A percentile compares a stretch with the other conserved stretches of the same genome.
phyloP scores from a whole-genome alignment of 2,113 vertebrate genomes.

The Kryptolebias marmoratus region DNA sequence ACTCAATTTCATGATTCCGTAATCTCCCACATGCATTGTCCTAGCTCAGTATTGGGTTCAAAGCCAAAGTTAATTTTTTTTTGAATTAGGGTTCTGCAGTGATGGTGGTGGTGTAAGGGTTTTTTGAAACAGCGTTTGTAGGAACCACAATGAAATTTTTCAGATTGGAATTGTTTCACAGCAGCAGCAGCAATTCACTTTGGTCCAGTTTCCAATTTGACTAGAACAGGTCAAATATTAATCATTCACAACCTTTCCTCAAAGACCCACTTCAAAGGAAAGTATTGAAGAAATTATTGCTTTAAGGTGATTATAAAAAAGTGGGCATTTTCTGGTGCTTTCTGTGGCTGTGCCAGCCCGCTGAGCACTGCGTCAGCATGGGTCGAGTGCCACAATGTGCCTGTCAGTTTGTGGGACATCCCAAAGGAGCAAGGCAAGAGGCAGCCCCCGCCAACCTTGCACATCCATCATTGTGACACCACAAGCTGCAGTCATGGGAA shows the following conservation, averaged over 20 bases:
- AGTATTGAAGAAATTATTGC: no score
- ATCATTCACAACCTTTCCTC: no score
- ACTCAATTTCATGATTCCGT: not conserved
- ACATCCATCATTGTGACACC: constrained; percentile 85
- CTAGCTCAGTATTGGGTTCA: not conserved
- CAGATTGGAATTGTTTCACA: no score
- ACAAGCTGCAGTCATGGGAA: constrained; percentile 76
- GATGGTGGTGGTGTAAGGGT: no score
- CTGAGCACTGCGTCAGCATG: constrained; percentile 47
- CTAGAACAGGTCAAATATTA: no score
- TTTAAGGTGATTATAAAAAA: constrained; percentile 50
- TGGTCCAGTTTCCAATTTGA: no score
- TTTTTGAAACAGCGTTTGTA: no score
- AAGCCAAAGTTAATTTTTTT: no score
- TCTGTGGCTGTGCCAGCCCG: constrained; percentile 71
- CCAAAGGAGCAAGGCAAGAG: constrained; percentile 77
- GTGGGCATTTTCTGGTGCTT: constrained; percentile 50
- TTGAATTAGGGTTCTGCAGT: no score
- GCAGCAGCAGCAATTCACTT: no score
- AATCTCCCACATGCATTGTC: not conserved
- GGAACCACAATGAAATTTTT: no score
- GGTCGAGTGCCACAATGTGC: constrained; percentile 73
- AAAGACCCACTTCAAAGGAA: no score
- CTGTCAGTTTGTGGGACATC: constrained; percentile 77
- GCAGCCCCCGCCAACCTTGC: constrained; percentile 74